These are phyloP conservation scores for Lycaena phlaeas DNA, from an alignment of 2,888 invertebrate genomes.

Conservation along the genomic window DNA sequence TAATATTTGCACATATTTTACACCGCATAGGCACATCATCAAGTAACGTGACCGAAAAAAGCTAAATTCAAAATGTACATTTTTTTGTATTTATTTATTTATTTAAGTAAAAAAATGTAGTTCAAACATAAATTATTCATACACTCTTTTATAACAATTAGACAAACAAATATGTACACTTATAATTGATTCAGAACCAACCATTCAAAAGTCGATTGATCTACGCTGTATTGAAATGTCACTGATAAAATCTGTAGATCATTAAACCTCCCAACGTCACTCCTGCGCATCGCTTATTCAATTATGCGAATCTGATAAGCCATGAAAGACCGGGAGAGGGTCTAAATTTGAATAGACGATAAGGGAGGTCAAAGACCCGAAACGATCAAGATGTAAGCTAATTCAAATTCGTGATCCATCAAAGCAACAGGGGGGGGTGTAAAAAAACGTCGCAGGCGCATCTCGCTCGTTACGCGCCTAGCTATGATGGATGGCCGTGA, in stretches of 20 bases:
- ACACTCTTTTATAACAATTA: too few relatives aligned
- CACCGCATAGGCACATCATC: too few relatives aligned
- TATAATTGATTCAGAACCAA: constrained; percentile 12
- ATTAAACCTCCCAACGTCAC: constrained; percentile 46
- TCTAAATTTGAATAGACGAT: constrained; percentile 27
- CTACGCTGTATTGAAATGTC: constrained; percentile 69
- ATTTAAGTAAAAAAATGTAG: too few relatives aligned
- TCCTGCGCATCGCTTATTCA: constrained; percentile 56
- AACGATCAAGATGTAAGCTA: constrained; percentile 35
- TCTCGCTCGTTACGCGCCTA: constrained; percentile 59
- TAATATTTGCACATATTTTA: too few relatives aligned
- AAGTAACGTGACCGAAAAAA: too few relatives aligned
- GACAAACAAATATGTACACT: too few relatives aligned
- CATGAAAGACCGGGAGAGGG: constrained; percentile 38
- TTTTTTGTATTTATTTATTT: too few relatives aligned
- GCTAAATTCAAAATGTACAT: too few relatives aligned
- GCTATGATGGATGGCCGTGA: constrained; percentile 65
- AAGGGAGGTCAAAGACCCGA: constrained; percentile 17
- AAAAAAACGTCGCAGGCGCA: constrained; percentile 46
- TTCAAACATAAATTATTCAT: too few relatives aligned
- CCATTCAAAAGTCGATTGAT: constrained; percentile 37
- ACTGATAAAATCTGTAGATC: constrained; percentile 60
- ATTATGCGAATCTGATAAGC: constrained; percentile 62
- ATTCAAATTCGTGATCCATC: constrained; percentile 53
- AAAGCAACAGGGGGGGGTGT: constrained; percentile 40